Evolutionary conservation across 2,797 vertebrate species (phyloP), one percentile per base, ranked within the genome.

Genomic region (Aplochiton taeniatus): DNA sequence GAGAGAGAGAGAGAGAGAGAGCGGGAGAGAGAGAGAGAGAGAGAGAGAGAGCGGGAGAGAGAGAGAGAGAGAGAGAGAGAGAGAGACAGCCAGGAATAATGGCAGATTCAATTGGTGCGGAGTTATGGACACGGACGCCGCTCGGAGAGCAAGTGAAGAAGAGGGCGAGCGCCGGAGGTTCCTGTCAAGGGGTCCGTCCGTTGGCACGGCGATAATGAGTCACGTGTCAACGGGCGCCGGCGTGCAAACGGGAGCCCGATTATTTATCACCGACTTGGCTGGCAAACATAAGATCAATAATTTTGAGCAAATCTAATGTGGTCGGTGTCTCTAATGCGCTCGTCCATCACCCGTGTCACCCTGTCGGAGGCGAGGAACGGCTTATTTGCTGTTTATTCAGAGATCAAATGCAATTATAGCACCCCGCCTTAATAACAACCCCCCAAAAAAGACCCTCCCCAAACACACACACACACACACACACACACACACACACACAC

Each of bases 301-400:
- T 93, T 93, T 92, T 92, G 88, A 93, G 92, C 93, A 94, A 92
- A 93, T 93, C 90, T 92, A 92, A 93, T 93, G 92, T 93, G 93
- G 91, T 93, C 90, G 88, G 89, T 87, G 85, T 84, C 81, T 83
- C 90, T 93, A 93, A 93, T 93, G 91, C 76, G 89, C 87, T 93
- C 90, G 89, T 93, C 92, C 92, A 92, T 93, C 92, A 92, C 88
- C 82, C 85, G 90, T 91, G 91, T 89, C 91, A 90, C 87, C 88
- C 88, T 86, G 87, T 84, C 85, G 88, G 74, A 87, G 87, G 90
- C 91, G 31, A 31, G 31, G 90, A 91, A 89, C 90, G 91, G 92
- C 90, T 86, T 90, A 88, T 90, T 91, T 88, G 84, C 84, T 89
- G 90, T 88, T 93, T 92, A 93, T 92, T 91, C 88, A 88, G 87